These are phyloP conservation scores for Drosophila longiperda DNA, from an alignment of 2,888 invertebrate genomes.

Conservation along the genomic window DNA sequence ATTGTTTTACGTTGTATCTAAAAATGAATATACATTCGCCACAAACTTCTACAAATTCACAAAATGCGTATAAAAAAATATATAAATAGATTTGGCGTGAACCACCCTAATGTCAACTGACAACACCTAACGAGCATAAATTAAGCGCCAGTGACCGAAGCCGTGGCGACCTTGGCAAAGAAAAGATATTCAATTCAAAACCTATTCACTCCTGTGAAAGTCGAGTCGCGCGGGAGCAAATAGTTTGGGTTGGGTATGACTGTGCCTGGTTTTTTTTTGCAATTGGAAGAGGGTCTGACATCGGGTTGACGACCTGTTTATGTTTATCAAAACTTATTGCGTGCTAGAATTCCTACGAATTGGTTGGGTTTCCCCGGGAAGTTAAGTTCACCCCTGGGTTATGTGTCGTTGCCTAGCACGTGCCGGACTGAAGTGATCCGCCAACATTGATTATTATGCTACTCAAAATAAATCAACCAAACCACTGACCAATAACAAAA, in stretches of 20 bases:
- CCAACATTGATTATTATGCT: slow-evolving; percentile 44
- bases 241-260: neutral
- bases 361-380: slow-evolving; percentile 11
- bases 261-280: neutral
- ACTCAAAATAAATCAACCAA: slow-evolving; percentile 64
- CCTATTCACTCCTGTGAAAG: slow-evolving; percentile 21
- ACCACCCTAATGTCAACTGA: slow-evolving; percentile 35
- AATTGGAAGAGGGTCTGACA: slow-evolving; percentile 18
- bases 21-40: neutral
- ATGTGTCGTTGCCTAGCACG: slow-evolving; percentile 44
- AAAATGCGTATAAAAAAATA: slow-evolving; percentile 4
- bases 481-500: slow-evolving; percentile 67
- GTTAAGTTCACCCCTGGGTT: slow-evolving; percentile 39
- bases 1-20: too few species aligned
- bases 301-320: slow-evolving; percentile 68
- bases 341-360: slow-evolving; percentile 43
- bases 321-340: slow-evolving; percentile 64
- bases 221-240: neutral
- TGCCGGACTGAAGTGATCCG: slow-evolving; percentile 20
- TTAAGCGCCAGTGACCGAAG: slow-evolving; percentile 32
- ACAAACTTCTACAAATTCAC: neutral
- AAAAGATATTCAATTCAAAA: slow-evolving; percentile 63
- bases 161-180: slow-evolving; percentile 60
- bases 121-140: slow-evolving; percentile 38
- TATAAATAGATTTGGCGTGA: slow-evolving; percentile 13